These are phyloP conservation scores for Oryzias woworae DNA, from an alignment of 2,113 vertebrate species.

Conservation along the genomic window DNA sequence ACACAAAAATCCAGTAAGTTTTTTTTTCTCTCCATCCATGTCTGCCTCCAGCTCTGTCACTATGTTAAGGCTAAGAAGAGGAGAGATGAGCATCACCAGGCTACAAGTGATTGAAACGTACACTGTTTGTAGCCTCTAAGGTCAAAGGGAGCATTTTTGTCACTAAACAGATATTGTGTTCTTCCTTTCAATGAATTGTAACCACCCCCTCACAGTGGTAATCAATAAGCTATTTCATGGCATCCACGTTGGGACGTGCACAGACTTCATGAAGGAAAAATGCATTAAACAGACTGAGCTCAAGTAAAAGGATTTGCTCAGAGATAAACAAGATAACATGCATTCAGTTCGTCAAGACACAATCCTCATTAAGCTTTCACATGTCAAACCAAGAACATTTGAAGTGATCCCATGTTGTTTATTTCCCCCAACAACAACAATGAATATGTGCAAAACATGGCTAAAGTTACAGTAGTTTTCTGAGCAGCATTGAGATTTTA, in stretches of 20 bases:
- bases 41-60: neutral
- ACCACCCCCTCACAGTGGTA: slow-evolving; percentile 23
- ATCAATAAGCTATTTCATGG: slow-evolving; percentile 67
- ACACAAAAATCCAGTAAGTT: too few relatives aligned
- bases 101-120: slow-evolving; percentile 43
- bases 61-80: neutral
- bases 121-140: slow-evolving; percentile 24
- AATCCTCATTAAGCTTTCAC: too few relatives aligned
- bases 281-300: slow-evolving; percentile 2
- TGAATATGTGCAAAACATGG: too few relatives aligned
- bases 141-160: slow-evolving; percentile 24
- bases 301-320: slow-evolving; percentile 10
- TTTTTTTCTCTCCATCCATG: too few relatives aligned
- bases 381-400: too few relatives aligned
- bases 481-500: too few relatives aligned
- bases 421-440: too few relatives aligned
- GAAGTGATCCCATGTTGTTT: too few relatives aligned
- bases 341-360: too few relatives aligned
- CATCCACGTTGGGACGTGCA: slow-evolving; percentile 41
- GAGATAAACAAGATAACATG: neutral
- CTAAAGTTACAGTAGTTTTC: too few relatives aligned
- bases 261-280: slow-evolving; percentile 4
- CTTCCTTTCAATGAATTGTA: slow-evolving; percentile 45
- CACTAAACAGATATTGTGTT: slow-evolving; percentile 16
- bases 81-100: slow-evolving; percentile 29